Conservation (phyloP, 2,888 invertebrate species). For the Microctonus aethiopoides region DNA sequence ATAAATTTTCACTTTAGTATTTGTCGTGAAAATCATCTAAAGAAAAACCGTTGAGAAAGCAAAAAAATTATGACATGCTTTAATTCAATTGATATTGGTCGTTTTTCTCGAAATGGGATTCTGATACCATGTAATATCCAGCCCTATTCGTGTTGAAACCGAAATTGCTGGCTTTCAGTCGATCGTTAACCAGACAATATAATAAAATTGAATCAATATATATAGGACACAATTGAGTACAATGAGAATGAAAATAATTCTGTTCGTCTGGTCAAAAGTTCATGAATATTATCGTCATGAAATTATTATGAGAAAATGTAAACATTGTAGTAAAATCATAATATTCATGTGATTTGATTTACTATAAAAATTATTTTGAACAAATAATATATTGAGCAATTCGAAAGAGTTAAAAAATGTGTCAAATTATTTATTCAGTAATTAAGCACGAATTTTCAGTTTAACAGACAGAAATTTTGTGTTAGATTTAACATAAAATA, state of each 20-base stretch:
- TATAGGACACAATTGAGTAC: constrained; percentile 12
- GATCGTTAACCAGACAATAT: constrained; percentile 35
- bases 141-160: constrained; percentile 56
- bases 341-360: no score
- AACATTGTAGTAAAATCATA: no score
- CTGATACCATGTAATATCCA: constrained; percentile 49
- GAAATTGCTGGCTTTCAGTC: constrained; percentile 49
- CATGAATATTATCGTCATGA: no score
- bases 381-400: no score
- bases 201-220: constrained; percentile 12
- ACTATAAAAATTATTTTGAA: no score
- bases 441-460: no score
- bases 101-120: constrained; percentile 30
- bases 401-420: no score
- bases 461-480: no score
- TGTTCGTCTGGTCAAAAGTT: constrained; percentile 55
- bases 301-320: no score
- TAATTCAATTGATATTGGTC: background rate
- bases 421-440: no score
- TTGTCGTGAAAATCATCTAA: background rate
- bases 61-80: background rate
- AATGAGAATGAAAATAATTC: constrained; percentile 48
- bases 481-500: no score
- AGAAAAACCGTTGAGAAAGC: constrained; percentile 12
- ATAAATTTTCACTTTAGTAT: background rate